A percentile compares a stretch with the other conserved stretches of the same genome.
phyloP scores from a whole-genome alignment of 2,113 vertebrate species.

The Anhinga anhinga region DNA sequence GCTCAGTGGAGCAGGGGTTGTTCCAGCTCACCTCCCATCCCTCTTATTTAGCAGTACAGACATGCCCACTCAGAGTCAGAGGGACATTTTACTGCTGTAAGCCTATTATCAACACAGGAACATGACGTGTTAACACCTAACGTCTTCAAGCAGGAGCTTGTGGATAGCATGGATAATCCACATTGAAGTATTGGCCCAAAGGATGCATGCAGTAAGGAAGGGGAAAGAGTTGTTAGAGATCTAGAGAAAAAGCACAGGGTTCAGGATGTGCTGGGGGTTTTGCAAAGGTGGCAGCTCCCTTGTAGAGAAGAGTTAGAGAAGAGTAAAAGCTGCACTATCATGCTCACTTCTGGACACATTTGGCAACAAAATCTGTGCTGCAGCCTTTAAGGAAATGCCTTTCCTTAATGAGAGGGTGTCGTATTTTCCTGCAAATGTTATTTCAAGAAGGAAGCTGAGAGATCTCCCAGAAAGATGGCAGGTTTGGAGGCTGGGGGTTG shows the following conservation, averaged over 20 bases:
- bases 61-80: not conserved
- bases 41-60: not conserved
- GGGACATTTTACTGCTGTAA: not conserved
- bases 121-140: not conserved
- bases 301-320: not conserved
- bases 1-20: not conserved
- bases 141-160: not conserved
- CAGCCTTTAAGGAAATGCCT: not conserved
- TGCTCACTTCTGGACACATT: not conserved
- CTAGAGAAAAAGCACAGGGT: not conserved
- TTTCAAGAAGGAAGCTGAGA: conserved; percentile 15
- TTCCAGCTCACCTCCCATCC: not conserved
- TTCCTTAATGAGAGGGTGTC: not conserved
- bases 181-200: not conserved
- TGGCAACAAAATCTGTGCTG: not conserved
- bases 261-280: not conserved
- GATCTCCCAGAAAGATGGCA: not conserved
- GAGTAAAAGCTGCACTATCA: not conserved
- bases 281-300: not conserved
- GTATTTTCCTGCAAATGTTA: not conserved
- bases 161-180: not conserved
- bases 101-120: not conserved
- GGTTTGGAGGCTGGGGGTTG: not conserved
- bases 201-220: not conserved
- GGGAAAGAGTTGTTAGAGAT: not conserved